A percentile compares a stretch with the other conserved stretches of the same genome.
These are phyloP conservation scores for Umimayanthus kanabou DNA, from an alignment of 92 coral and sea anemone genomes.

Conservation along the genomic window DNA sequence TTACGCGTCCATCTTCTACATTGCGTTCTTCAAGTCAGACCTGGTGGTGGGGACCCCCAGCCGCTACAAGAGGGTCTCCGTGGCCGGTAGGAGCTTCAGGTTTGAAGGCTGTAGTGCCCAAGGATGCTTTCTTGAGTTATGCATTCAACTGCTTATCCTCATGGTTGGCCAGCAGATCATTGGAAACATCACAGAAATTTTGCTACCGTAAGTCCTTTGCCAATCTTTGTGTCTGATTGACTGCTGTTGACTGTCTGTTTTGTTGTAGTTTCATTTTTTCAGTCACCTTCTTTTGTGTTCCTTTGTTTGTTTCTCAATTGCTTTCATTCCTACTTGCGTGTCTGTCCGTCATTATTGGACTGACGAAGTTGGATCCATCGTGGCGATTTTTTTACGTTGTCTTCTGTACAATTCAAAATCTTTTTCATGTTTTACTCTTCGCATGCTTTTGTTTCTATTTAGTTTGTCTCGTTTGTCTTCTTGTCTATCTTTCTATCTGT, in stretches of 20 bases:
- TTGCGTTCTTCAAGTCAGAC: slow-evolving; percentile 94
- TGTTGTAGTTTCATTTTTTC: too few species aligned
- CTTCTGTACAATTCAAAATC: too few species aligned
- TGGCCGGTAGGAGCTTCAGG: slow-evolving; percentile 65
- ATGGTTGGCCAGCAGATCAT: slow-evolving; percentile 97
- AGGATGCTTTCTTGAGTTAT: slow-evolving; percentile 93
- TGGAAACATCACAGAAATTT: slow-evolving; percentile 90
- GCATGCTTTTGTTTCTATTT: too few species aligned
- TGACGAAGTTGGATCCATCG: too few species aligned
- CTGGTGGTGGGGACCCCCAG: slow-evolving; percentile 92
- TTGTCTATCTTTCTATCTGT: too few species aligned
- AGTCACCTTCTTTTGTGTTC: background rate
- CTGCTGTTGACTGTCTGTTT: too few species aligned
- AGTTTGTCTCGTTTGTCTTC: too few species aligned
- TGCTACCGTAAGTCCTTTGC: slow-evolving; percentile 86
- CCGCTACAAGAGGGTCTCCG: slow-evolving; percentile 64
- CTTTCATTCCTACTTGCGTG: background rate
- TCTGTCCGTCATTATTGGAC: background rate
- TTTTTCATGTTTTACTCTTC: background rate
- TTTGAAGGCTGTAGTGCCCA: slow-evolving; percentile 90
- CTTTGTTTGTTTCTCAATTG: background rate
- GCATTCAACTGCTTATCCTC: slow-evolving; percentile 87
- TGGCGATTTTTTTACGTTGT: too few species aligned
- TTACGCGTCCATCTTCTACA: slow-evolving; percentile 94
- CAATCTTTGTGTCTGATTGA: background rate